Percentiles rank a stretch among this genome's conserved stretches.
Evolutionary conservation across 2,797 vertebrate genomes (phyloP).

Genomic region (Brachyalestes nurse): DNA sequence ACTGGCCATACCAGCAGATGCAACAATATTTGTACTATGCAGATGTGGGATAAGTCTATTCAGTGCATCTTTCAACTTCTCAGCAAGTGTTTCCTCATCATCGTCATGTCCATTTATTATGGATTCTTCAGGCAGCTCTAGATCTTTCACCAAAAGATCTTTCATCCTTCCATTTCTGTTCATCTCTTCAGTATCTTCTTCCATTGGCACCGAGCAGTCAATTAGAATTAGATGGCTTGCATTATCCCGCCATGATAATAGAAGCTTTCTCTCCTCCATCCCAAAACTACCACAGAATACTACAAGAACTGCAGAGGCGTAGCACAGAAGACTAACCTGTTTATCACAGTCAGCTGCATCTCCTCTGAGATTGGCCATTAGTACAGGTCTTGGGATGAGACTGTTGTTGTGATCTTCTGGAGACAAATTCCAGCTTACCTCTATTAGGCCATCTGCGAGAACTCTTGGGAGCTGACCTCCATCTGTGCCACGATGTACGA

Average conservation of each 20-base stretch:
- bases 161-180: constrained; percentile 56
- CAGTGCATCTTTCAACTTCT: constrained; percentile 60
- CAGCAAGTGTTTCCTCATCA: constrained; percentile 66
- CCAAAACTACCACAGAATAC: constrained; percentile 79
- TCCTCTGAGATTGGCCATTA: constrained; percentile 81
- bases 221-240: constrained; percentile 69
- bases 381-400: constrained; percentile 75
- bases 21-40: constrained; percentile 72
- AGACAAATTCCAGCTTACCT: constrained; percentile 82
- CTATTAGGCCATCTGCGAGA: constrained; percentile 78
- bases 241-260: constrained; percentile 65
- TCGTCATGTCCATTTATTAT: constrained; percentile 62
- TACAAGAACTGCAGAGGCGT: constrained; percentile 78
- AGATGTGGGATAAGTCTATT: constrained; percentile 64
- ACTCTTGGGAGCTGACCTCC: constrained; percentile 71
- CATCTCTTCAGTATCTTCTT: constrained; percentile 51
- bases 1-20: constrained; percentile 67
- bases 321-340: constrained; percentile 75
- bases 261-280: constrained; percentile 68
- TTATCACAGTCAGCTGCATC: constrained; percentile 74
- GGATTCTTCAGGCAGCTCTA: constrained; percentile 60
- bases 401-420: constrained; percentile 67
- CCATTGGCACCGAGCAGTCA: constrained; percentile 58
- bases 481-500: constrained; percentile 78
- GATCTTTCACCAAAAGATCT: constrained; percentile 54